Evolutionary conservation across 2,888 invertebrate genomes (phyloP), one percentile per base, ranked within the genome.

Genomic region (Congeria kusceri): DNA sequence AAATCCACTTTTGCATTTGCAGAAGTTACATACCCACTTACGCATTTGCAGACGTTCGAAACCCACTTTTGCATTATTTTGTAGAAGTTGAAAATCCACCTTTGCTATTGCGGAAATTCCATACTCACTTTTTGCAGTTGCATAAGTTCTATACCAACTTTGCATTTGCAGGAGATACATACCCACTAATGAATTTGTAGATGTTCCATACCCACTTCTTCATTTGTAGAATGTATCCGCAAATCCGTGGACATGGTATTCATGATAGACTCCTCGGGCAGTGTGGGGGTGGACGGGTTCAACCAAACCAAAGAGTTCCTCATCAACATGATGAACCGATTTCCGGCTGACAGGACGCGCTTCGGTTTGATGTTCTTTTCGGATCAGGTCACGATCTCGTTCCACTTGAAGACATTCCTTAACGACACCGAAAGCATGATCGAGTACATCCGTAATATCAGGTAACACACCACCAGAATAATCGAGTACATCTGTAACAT

Each of bases 241-340:
- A 70, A 64, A 47, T 53, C 76, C 3, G 27, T 70, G 7, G 78
- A 78, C 25, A 59, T 78, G 20, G 73, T 78, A 11, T 78, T 78
- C 47, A 56, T 78, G 18, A 57, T 68, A 3, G 78, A 78, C 59
- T 58, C 66, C 7, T 78, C 78, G 1, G 69, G 78, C n/a, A 73
- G 73, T 61, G 53, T 78, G 23, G 78, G 73, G 13, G 2, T 18
- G 0, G 20, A 58, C 9, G 53, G 53, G 7, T 53, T 53, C 20
- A 53, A 53, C 25, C 23, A 53, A 20, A 53, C 53, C 53, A 53
- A 53, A 20, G 53, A 53, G 23, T 53, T 53, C n/a, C 25, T 53
- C 23, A 53, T 53, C 53, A 18, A n/a, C 25, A 20, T 53, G 53
- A 53, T 53, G 20, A 1, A 25, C 23, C 9, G 20, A 20, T 53